Base-by-base conservation (phyloP, 2,888 invertebrate species). In the Leptinotarsa rubiginosa region DNA sequence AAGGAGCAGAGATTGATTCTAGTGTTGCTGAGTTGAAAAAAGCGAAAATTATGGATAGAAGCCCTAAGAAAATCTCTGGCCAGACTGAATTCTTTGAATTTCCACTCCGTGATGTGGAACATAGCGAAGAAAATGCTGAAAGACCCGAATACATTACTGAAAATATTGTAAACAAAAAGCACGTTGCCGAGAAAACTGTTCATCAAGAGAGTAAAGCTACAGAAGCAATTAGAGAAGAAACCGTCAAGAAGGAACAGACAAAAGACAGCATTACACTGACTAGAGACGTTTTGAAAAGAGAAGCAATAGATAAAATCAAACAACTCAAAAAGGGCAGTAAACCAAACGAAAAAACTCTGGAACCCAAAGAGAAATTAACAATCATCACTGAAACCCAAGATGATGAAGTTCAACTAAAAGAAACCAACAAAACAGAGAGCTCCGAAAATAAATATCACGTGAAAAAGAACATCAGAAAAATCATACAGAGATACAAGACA, bases 401-500 rank as follows among this genome's bases (percentile, higher is more conserved):
- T n/a, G 56, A 62, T 47, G 41, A 54, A 13, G 20, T 10, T 20
- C 49, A 50, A n/a, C 12, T 18, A 25, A 47, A 50, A 1, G 68
- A 56, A 56, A 22, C 13, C 13, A 49, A 50, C 41, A 59, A 73
- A 66, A 65, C 47, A 5, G 70, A 70, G 47, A 73, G 70, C 74
- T 49, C 66, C 31, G 79, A 80, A 74, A 78, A 77, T 70, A 80
- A 73, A 67, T 78, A 77, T 31, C 79, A 80, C 52, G 84, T 84
- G 12, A 81, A 83, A 65, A 75, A 79, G 69, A 84, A 80, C 66
- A 82, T 85, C 65, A 84, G 82, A 67, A 81, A 79, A 75, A 76
- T 83, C 47, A 82, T 82, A 73, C 81, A 83, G 73, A 83, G 80
- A 79, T 80, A 84, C 73, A 80, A 79, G 72, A 72, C 82, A 49